phyloP scores from a whole-genome alignment of 2,797 vertebrate species.

The Phoxinus dragarum region DNA sequence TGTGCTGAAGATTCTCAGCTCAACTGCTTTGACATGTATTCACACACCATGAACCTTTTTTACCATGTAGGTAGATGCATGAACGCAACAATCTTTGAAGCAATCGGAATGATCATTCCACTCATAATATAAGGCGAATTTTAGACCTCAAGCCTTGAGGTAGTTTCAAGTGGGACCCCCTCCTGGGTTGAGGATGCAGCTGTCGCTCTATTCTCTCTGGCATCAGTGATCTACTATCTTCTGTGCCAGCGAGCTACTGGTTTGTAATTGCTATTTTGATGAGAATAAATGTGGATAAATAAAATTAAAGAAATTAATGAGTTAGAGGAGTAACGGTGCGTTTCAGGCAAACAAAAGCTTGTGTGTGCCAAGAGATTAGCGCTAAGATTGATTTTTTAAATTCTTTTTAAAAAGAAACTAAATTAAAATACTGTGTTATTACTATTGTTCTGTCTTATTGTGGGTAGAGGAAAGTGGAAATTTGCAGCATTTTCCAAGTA shows the following conservation, averaged over 20 bases:
- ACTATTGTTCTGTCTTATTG: neutral
- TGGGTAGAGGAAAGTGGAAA: neutral
- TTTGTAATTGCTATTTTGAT: conserved; percentile 69
- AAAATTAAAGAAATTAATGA: conserved; percentile 26
- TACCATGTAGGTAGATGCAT: neutral
- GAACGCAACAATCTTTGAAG: neutral
- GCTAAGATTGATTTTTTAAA: neutral
- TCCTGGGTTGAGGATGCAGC: conserved; percentile 20
- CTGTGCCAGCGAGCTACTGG: conserved; percentile 36
- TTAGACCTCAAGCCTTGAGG: neutral
- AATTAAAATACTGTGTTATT: neutral
- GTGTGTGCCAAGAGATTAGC: neutral
- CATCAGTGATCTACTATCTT: conserved; percentile 15
- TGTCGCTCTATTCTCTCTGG: conserved; percentile 12
- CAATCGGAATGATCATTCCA: neutral
- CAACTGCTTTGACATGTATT: neutral
- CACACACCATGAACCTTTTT: neutral
- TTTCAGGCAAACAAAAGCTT: conserved; percentile 20
- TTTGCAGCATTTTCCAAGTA: neutral
- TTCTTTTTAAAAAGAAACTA: neutral
- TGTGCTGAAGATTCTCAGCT: conserved; percentile 15
- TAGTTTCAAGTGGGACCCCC: conserved; percentile 1
- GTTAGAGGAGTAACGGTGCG: neutral
- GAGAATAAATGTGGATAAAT: conserved; percentile 5
- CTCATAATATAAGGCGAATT: neutral